Evolutionary conservation across 1,140 invertebrate genomes (phyloP), one percentile per base, ranked within the genome.

Genomic region (Drosophila suzukii): DNA sequence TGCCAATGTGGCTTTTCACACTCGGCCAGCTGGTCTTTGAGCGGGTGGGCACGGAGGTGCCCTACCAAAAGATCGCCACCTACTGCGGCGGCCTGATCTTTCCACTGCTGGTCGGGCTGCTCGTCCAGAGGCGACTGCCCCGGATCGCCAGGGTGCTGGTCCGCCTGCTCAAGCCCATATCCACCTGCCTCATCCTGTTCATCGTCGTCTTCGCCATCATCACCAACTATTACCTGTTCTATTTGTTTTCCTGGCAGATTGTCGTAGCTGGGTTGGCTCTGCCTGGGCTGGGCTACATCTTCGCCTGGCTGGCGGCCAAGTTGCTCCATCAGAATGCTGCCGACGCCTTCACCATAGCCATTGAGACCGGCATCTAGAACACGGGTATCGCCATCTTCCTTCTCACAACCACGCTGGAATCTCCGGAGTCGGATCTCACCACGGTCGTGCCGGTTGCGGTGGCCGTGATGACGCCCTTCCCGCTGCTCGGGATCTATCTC

Each of bases 361-460:
- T 99, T 63, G 98, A 99, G 93, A 98, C 97, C 13, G 98, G 98
- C 43, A 95, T 99, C 56, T 98, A 99, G 93, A 99, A 99, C 93
- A 98, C 98, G 0, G 98, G 98, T 17, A 97, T 98, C 73, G 94
- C 97, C 0, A 98, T 98, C 46, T 89, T 89, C 79, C 96, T 98
- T 89, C 93, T 99, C 56, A 93, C 98, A 15, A 93, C 95, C 59
- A 61, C 86, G 1, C 95, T 91, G 94, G 95, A 44, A 6, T 95
- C 96, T 82, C 96, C 96, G 6, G 94, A 95, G 76, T 95, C 96
- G 1, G 97, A 97, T 93, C 92, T 97, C 30, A 97, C 96, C n/a
- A 97, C 96, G 94, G 96, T 97, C 72, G 94, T 97, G 53, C 98
- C 98, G 11, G 97, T 99, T 0, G 95, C 97, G 4, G 96, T 97